A percentile compares a stretch with the other conserved stretches of the same genome.
These are phyloP conservation scores for Sarcophaga peregrina DNA, from an alignment of 1,140 invertebrate genomes.

Conservation along the genomic window DNA sequence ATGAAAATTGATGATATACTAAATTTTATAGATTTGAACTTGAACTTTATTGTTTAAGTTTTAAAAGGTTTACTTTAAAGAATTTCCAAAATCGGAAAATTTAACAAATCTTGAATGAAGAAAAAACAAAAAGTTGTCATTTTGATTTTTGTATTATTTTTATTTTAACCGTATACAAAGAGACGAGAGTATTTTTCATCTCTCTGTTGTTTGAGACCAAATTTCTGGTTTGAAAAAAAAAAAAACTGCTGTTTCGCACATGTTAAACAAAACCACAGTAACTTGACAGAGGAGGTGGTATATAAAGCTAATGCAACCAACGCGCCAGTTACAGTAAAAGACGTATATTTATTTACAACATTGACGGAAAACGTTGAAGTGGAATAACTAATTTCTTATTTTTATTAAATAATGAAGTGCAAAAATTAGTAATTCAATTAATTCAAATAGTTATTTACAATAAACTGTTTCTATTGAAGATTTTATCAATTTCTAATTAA, in stretches of 20 bases:
- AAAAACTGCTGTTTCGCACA: neutral
- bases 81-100: conserved; percentile 5
- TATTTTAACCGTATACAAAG: no score
- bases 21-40: conserved; percentile 36
- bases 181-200: neutral
- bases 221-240: neutral
- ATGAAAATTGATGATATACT: neutral
- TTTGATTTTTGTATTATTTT: neutral
- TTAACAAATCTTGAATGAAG: neutral
- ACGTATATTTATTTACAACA: neutral
- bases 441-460: neutral
- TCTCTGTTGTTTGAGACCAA: conserved; percentile 2
- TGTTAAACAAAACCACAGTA: neutral
- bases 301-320: conserved; percentile 33
- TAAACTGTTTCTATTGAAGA: neutral
- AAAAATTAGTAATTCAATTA: neutral
- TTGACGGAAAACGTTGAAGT: neutral
- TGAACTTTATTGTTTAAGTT: conserved; percentile 17
- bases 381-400: neutral
- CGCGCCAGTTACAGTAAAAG: conserved; percentile 34
- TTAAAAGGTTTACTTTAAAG: neutral
- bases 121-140: neutral
- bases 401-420: conserved; percentile 21
- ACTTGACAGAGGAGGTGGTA: conserved; percentile 17
- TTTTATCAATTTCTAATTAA: no score